A percentile compares a stretch with the other conserved stretches of the same genome.
phyloP scores from a whole-genome alignment of 2,888 invertebrate genomes.

The Anorthoa munda region DNA sequence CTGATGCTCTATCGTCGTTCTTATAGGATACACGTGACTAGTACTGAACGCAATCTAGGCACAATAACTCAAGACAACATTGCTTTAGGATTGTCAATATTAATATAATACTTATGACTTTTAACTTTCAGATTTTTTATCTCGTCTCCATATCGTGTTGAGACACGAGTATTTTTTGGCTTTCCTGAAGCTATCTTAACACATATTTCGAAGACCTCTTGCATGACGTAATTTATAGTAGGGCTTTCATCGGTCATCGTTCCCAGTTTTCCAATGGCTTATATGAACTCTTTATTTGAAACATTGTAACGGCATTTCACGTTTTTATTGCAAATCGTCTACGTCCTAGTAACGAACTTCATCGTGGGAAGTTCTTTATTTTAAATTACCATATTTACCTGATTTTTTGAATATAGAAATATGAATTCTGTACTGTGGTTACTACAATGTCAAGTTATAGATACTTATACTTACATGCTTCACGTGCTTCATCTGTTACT shows the following conservation, averaged over 20 bases:
- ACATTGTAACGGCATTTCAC: neutral
- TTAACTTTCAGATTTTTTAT: slow-evolving; percentile 9
- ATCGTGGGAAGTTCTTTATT: neutral
- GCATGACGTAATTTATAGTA: neutral
- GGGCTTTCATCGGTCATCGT: slow-evolving; percentile 11
- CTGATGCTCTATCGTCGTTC: slow-evolving; percentile 47
- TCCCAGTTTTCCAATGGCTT: neutral
- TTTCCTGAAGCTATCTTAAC: slow-evolving; percentile 4
- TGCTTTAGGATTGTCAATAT: slow-evolving; percentile 35
- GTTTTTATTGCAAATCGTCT: neutral
- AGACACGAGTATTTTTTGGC: neutral
- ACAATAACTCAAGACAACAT: slow-evolving; percentile 47
- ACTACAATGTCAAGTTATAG: neutral
- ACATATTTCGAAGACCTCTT: neutral
- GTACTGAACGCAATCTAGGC: slow-evolving; percentile 45
- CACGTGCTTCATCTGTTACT: neutral
- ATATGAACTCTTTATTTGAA: neutral
- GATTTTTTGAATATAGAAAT: neutral
- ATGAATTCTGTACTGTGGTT: neutral
- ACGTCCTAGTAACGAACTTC: neutral
- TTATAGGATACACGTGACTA: slow-evolving; percentile 52
- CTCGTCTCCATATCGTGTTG: neutral
- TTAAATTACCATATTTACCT: neutral
- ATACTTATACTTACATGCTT: neutral
- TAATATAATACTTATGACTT: slow-evolving; percentile 17